A percentile compares a stretch with the other conserved stretches of the same genome.
Conservation (phyloP, 2,888 invertebrate genomes). For the Chouioia cunea region DNA sequence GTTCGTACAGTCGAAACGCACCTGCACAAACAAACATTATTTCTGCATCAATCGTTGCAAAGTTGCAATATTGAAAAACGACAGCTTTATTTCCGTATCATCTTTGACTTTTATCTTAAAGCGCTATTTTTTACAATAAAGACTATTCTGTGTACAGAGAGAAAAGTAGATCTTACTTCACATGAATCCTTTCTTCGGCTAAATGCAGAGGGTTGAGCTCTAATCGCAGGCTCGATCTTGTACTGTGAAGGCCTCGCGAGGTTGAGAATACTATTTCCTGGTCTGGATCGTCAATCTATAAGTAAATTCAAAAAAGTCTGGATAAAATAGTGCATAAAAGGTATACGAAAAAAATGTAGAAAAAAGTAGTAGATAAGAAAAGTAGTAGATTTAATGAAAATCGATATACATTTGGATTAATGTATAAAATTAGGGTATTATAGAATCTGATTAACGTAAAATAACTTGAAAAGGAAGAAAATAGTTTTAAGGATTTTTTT, state of each 20-base stretch:
- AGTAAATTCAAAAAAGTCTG: slow-evolving; percentile 20
- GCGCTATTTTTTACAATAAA: neutral
- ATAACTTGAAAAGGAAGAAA: too few species aligned
- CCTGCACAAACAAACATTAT: slow-evolving; percentile 50
- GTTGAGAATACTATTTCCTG: slow-evolving; percentile 59
- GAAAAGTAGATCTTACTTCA: slow-evolving; percentile 57
- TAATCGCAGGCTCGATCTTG: slow-evolving; percentile 66
- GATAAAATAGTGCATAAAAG: neutral
- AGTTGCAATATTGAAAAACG: too few species aligned
- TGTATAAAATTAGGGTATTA: too few species aligned
- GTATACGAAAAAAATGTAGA: neutral
- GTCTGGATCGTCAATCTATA: slow-evolving; percentile 63
- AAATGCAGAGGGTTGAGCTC: slow-evolving; percentile 66
- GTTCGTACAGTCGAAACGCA: slow-evolving; percentile 60
- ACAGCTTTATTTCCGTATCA: too few species aligned
- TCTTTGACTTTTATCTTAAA: too few species aligned
- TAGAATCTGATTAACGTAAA: too few species aligned
- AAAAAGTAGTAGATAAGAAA: too few species aligned
- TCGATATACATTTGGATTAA: too few species aligned
- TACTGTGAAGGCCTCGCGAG: slow-evolving; percentile 62
- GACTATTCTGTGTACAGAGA: neutral
- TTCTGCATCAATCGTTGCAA: too few species aligned
- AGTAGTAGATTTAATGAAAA: too few species aligned
- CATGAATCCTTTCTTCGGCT: slow-evolving; percentile 61
- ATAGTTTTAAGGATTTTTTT: too few species aligned